A percentile compares a stretch with the other conserved stretches of the same genome.
Conservation (phyloP, 2,797 vertebrate species). For the Tadarida brasiliensis region DNA sequence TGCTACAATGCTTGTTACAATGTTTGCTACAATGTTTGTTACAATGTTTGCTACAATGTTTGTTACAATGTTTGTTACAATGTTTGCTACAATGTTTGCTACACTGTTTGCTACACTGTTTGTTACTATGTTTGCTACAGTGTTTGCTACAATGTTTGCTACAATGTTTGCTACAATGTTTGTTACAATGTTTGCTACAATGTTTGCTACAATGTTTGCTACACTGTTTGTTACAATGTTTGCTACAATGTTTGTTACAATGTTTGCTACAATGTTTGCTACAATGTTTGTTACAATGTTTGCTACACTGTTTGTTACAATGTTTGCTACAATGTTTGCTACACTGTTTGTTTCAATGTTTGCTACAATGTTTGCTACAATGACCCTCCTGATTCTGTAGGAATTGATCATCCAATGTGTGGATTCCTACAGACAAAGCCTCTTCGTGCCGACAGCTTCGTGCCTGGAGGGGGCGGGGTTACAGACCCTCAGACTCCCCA, state of each 20-base stretch:
- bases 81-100: neutral
- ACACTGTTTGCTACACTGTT: no score
- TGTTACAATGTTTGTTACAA: no score
- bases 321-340: neutral
- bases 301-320: neutral
- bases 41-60: neutral
- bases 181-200: neutral
- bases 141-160: neutral
- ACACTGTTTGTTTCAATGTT: no score
- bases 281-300: neutral
- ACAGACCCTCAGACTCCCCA: constrained; percentile 61
- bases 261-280: neutral
- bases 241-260: neutral
- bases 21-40: no score
- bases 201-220: neutral
- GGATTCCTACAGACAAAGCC: constrained; percentile 56
- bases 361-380: neutral
- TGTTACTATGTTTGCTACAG: no score
- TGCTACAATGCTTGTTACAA: neutral
- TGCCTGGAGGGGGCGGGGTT: constrained; percentile 62
- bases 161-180: neutral
- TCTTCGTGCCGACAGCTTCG: neutral
- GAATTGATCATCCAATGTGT: constrained; percentile 71
- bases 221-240: no score
- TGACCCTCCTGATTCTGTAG: neutral